Evolutionary conservation across 2,888 invertebrate genomes (phyloP).

Genomic region (Eupsilia transversa): DNA sequence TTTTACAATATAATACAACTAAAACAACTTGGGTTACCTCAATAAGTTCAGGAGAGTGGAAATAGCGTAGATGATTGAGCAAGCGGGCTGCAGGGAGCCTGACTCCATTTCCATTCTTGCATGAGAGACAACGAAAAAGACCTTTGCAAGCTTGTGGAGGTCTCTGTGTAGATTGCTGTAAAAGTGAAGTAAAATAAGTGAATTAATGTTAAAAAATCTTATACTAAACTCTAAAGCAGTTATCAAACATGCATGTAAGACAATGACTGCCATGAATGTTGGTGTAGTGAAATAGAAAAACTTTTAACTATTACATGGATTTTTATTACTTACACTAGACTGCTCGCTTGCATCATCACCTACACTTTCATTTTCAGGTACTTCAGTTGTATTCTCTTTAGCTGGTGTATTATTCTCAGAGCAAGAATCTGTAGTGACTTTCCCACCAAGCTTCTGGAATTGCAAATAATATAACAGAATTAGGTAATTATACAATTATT

Average conservation of each 20-base stretch:
- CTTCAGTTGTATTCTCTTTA: conserved; percentile 73
- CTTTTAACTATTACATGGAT: background rate
- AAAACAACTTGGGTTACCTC: conserved; percentile 78
- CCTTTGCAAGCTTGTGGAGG: conserved; percentile 85
- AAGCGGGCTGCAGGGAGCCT: conserved; percentile 84
- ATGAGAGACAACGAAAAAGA: conserved; percentile 88
- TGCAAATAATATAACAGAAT: conserved; percentile 3
- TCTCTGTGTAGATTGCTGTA: conserved; percentile 73
- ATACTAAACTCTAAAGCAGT: background rate
- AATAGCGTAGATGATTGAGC: conserved; percentile 89
- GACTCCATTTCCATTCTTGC: conserved; percentile 82
- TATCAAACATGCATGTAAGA: background rate
- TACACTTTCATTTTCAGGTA: conserved; percentile 73
- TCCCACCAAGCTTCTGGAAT: conserved; percentile 83
- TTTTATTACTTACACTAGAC: conserved; percentile 75
- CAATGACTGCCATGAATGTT: background rate
- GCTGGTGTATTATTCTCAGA: conserved; percentile 76
- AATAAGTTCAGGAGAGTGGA: conserved; percentile 85
- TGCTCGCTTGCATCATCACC: conserved; percentile 79
- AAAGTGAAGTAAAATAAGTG: conserved; percentile 33
- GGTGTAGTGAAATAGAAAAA: background rate
- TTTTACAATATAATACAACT: background rate
- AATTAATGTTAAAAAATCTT: background rate
- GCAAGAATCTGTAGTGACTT: conserved; percentile 79
- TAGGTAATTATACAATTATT: background rate